Base-by-base conservation (phyloP, 2,888 invertebrate genomes). In the Drosophila niveifrons region DNA sequence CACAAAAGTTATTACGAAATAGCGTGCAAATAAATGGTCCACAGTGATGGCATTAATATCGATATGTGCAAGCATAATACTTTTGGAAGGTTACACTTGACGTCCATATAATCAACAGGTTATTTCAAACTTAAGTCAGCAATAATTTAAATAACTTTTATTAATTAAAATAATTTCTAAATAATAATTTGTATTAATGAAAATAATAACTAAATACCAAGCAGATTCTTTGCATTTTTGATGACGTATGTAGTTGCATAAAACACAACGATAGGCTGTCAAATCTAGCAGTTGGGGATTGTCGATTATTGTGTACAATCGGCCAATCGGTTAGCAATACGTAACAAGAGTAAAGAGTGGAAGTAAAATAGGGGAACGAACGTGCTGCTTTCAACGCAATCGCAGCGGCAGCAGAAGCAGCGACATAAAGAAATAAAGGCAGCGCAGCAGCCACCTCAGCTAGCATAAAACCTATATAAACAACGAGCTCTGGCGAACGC, bases 331-430 rank as follows among this genome's bases (percentile, higher is more conserved):
- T n/a, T 31, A 28, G 9, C 43, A 62, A 75, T 66, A 76, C 76
- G 76, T 76, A 76, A 76, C 68, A 72, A 46, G 44, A 36, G 39
- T 15, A 15, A 59, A 36, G 36, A 71, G 50, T 66, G 10, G 61
- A 61, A 39, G 63, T 57, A 52, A 52, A 52, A 57, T 57, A 72
- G 44, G 51, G 13, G 44, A 72, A 23, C 23, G 31, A 36, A 76
- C 75, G 72, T 75, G 75, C 59, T 34, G 66, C 53, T 67, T 75
- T 67, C 17, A 67, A 75, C 75, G 67, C 63, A 75, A 66, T 39
- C 66, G 53, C 61, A 62, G 41, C 61, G 55, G 53, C 9, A 10
- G 18, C 46, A 31, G 52, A 62, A 36, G 39, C 66, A 57, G 44
- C 51, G 48, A 23, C 39, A 53, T 18, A 69, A 57, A 58, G 53